phyloP scores from a whole-genome alignment of 2,113 vertebrate genomes.

The Ctenomys sociabilis region DNA sequence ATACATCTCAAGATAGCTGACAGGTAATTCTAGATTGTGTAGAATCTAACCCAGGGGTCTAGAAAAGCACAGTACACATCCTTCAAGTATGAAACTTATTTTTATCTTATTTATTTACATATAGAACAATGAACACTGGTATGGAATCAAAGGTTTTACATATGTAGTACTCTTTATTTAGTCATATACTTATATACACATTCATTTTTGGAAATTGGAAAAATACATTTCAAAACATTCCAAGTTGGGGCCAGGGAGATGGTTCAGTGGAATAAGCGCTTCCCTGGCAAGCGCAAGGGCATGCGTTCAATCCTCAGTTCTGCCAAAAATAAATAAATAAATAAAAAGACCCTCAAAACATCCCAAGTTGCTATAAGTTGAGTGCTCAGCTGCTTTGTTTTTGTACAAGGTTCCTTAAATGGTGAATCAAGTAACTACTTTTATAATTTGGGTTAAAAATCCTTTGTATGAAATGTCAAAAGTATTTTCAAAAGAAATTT shows the following conservation, averaged over 20 bases:
- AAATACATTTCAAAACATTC: neutral
- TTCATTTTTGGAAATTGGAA: neutral
- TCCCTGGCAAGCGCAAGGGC: too few species aligned
- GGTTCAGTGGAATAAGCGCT: too few species aligned
- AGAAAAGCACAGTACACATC: neutral
- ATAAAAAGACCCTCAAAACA: too few species aligned
- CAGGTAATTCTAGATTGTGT: neutral
- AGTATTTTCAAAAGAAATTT: too few species aligned
- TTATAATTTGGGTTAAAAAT: neutral
- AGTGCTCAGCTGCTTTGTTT: neutral
- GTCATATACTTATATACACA: neutral
- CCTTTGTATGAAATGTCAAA: neutral
- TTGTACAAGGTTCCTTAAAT: neutral
- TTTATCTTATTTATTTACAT: neutral
- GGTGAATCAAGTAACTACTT: slow-evolving; percentile 6
- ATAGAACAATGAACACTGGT: neutral
- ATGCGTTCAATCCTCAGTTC: too few species aligned
- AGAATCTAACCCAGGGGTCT: neutral
- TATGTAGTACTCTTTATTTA: neutral
- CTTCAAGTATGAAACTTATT: neutral
- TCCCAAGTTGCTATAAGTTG: neutral
- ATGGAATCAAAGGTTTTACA: neutral
- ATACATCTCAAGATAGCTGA: neutral
- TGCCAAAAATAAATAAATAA: too few species aligned
- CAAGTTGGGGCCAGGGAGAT: too few species aligned